phyloP scores from a whole-genome alignment of 2,113 vertebrate species.

The Campylomormyrus tamandua region DNA sequence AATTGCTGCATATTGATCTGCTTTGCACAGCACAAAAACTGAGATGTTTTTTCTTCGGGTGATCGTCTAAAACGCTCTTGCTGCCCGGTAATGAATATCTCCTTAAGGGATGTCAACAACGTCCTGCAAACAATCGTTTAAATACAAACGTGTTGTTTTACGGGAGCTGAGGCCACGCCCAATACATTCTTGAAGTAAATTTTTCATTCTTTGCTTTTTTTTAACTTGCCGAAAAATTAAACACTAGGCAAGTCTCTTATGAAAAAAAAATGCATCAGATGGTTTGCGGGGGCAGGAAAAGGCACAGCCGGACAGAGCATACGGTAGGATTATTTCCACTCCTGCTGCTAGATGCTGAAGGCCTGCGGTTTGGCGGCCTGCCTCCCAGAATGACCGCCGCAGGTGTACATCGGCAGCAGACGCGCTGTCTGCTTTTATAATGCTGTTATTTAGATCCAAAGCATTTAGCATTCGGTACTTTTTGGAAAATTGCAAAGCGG shows the following conservation, averaged over 20 bases:
- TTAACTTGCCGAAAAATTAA: not conserved
- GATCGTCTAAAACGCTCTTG: not conserved
- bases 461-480: not conserved
- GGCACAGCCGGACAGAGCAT: conserved; percentile 12
- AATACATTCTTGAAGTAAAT: not conserved
- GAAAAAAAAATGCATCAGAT: not conserved
- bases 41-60: conserved; percentile 18
- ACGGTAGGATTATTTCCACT: conserved; percentile 50
- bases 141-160: not conserved
- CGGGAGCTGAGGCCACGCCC: not conserved
- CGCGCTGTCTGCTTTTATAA: not conserved
- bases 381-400: conserved; percentile 3
- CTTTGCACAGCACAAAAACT: conserved; percentile 41
- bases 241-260: not conserved
- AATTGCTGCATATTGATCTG: conserved; percentile 52
- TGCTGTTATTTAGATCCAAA: not conserved
- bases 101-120: not conserved
- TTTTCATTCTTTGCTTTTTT: not conserved
- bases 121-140: not conserved
- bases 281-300: not conserved
- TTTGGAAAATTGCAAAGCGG: not conserved
- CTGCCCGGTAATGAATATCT: not conserved
- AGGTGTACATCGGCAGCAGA: not conserved
- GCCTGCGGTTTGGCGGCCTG: conserved; percentile 47
- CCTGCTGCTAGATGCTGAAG: conserved; percentile 32